Evolutionary conservation across 2,113 vertebrate species (phyloP), one percentile per base, ranked within the genome.

Genomic region (Xenus cinereus): DNA sequence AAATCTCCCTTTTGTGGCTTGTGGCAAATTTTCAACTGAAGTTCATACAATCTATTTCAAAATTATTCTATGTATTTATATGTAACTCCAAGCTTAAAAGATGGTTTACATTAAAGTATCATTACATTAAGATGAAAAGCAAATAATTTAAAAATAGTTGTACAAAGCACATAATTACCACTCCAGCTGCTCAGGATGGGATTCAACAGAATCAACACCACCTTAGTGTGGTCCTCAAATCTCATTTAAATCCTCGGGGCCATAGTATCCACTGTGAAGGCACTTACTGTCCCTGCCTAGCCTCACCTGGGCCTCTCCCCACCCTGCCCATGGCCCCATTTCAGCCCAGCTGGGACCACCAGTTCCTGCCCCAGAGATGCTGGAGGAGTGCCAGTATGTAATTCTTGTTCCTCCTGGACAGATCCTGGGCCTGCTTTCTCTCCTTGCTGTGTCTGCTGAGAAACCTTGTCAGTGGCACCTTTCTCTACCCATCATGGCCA

Each of bases 211-310:
- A 84, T 72, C 51, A 78, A 45, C 53, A 83, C 4, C 33, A 78
- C 7, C 11, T 56, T 60, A 64, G 5, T 13, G 8, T 45, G 53
- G 17, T 57, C 27, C 9, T 81, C 26, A 93, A 67, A 68, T 45
- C 7, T 32, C 23, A 48, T 50, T 72, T 45, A 68, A 92, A 41
- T 6, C 22, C 41, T 77, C 0, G 0, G 10, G 10, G 5, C 6
- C 24, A 16, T 12, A 20, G 14, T 50, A 64, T 41, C 43, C 14
- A 7, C 37, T 50, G 8, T 68, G 51, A 89, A 82, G 21, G 17
- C 8, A 56, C 22, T 67, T 56, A 57, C 9, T 67, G 50, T 71
- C 28, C 30, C 32, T 66, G 10, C 5, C 18, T 19, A 87, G 15
- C 30, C 9, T 68, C 48, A 75, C 23, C 23, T 53, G 45, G 10